Conservation (phyloP, 2,113 vertebrate genomes). For the Arothron firmamentum region DNA sequence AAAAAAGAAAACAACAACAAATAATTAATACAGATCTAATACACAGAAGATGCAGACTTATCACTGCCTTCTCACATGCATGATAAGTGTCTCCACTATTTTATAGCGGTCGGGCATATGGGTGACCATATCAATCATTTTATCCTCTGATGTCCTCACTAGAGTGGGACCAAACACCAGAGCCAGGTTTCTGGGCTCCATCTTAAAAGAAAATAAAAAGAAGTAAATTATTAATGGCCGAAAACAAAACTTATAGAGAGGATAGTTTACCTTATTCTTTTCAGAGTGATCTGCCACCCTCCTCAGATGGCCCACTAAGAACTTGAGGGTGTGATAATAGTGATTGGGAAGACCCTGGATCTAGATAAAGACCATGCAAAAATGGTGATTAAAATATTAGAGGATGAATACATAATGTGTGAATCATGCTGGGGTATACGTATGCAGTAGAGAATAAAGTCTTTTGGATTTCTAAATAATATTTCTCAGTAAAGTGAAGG, state of each 20-base stretch:
- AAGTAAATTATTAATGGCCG: neutral
- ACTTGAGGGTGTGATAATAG: conserved; percentile 91
- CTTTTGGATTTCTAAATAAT: too few relatives aligned
- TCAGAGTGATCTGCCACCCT: conserved; percentile 89
- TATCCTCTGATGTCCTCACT: conserved; percentile 94
- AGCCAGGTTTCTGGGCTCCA: conserved; percentile 95
- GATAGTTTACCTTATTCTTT: conserved; percentile 85
- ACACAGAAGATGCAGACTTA: neutral
- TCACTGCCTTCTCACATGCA: conserved; percentile 77
- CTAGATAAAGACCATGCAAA: conserved; percentile 55
- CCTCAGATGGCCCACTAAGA: conserved; percentile 89
- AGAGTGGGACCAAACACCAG: conserved; percentile 95
- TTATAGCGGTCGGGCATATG: conserved; percentile 99
- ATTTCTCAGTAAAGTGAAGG: too few relatives aligned
- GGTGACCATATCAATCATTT: conserved; percentile 98
- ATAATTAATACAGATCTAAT: neutral
- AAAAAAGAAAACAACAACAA: neutral
- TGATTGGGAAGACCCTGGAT: conserved; percentile 87
- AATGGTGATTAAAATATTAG: neutral
- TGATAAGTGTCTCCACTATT: conserved; percentile 93
- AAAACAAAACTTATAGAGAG: neutral
- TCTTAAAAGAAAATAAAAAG: conserved; percentile 79
- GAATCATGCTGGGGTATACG: neutral
- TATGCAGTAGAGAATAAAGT: too few relatives aligned
- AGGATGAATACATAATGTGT: neutral